Evolutionary conservation across 2,888 invertebrate genomes (phyloP), one percentile per base, ranked within the genome.

Genomic region (Corbicula japonica): DNA sequence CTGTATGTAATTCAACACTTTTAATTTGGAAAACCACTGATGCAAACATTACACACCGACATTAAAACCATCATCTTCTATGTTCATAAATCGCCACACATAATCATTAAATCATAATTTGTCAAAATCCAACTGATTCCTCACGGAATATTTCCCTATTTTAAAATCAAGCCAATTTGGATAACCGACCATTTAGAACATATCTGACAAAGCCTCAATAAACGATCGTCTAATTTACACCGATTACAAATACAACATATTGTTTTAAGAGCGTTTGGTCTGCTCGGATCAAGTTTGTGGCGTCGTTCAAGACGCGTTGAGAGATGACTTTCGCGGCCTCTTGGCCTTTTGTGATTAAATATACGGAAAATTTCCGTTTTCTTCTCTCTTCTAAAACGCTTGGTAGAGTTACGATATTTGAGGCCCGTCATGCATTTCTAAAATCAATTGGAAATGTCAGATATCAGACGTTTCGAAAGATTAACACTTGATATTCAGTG

Each of bases 331-430:
- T 28, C n/a, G 38, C 44, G 30, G 70, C 72, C 63, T 76, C 34
- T 76, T 69, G 76, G 61, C 81, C 71, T 77, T 58, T 62, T 38
- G 66, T 68, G 81, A 81, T 81, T 76, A 81, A 81, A 74, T 77
- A 74, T 77, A 81, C 71, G 77, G 77, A 77, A 81, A 77, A 75
- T 81, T 77, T 81, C 77, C 81, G 81, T 70, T 77, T 81, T 81
- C 74, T 69, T 56, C 72, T 69, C 54, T 48, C 50, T 52, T 63
- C 52, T 68, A 68, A 50, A 54, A 68, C 68, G 63, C 58, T 62
- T 73, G 54, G 50, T 44, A 46, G 54, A 61, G 30, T 46, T 23
- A 32, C 35, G 32, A 23, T 3, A 32, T 54, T 32, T 28, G 71
- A 63, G 71, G 71, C 54, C 71, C 71, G 2, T 41, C 35, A 21